phyloP scores from a whole-genome alignment of 2,113 vertebrate species.

The Vanacampus margaritifer region DNA sequence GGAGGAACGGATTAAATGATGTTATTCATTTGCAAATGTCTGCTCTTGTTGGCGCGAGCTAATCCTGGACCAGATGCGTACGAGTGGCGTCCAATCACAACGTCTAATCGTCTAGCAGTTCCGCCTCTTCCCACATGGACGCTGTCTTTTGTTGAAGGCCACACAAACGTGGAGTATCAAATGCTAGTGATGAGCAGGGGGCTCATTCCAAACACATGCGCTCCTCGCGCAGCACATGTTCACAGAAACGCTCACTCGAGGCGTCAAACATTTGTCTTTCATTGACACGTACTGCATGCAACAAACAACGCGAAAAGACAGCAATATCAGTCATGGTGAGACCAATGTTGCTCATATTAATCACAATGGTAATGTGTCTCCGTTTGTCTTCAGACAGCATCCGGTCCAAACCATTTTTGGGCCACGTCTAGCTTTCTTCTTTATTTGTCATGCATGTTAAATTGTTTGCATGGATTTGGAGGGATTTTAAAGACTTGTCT shows the following conservation, averaged over 20 bases:
- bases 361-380: not conserved
- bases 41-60: not conserved
- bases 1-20: not conserved
- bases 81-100: not conserved
- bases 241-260: not conserved
- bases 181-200: not conserved
- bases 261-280: not conserved
- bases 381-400: not conserved
- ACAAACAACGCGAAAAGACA: not conserved
- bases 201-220: not conserved
- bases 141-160: not conserved
- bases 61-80: not conserved
- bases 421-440: too few species aligned
- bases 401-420: too few species aligned
- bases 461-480: too few species aligned
- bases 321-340: not conserved
- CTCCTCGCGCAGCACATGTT: not conserved
- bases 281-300: not conserved
- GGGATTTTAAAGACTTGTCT: too few species aligned
- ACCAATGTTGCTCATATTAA: not conserved
- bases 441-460: too few species aligned
- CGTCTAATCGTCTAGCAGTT: not conserved
- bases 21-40: not conserved
- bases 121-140: not conserved
- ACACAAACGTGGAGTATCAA: conserved; percentile 2